Base-by-base conservation (phyloP, 2,888 invertebrate genomes). In the Parapristionchus giblindavisi region DNA sequence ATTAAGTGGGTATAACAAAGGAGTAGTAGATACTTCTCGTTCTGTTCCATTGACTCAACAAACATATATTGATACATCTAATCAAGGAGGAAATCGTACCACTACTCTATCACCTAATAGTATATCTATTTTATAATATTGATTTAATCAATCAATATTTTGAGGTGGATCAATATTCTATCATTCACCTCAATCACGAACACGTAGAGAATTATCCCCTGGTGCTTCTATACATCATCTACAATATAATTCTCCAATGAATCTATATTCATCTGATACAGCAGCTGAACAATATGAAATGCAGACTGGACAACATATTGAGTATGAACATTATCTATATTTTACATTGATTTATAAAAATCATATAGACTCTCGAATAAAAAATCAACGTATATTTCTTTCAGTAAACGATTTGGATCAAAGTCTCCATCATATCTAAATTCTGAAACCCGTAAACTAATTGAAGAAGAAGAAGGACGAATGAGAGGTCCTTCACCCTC, bases 181-280 rank as follows among this genome's bases (percentile, higher is more conserved):
- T 76, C 81, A 81, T n/a, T 80, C 82, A 5, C 83, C 83, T 32
- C 72, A 76, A 1, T 75, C 79, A 4, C 76, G 85, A 3, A 80
- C 78, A 24, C 78, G 81, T 14, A 75, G 81, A 21, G 85, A 85
- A 43, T 78, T 85, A 48, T 85, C 85, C 14, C 85, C 85, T 27
- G 79, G 80, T 5, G 79, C 82, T 4, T 78, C 82, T n/a, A 76
- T 84, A 52, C 76, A 77, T 27, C 85, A 87, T 75, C 76, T 85
- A 48, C 87, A 87, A 76, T 87, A 87, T 81, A 87, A 87, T 78
- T 85, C 87, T 3, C 87, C 87, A 34, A 79, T 84, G 77, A 80
- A 79, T 56, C 77, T 87, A 48, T 87, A 87, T 76, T 87, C 87
- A 11, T 74, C 80, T 14, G 83, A 84, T 38, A 76, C 83, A 1